Conservation (phyloP, 2,113 vertebrate genomes). For the Apodemus speciosus region DNA sequence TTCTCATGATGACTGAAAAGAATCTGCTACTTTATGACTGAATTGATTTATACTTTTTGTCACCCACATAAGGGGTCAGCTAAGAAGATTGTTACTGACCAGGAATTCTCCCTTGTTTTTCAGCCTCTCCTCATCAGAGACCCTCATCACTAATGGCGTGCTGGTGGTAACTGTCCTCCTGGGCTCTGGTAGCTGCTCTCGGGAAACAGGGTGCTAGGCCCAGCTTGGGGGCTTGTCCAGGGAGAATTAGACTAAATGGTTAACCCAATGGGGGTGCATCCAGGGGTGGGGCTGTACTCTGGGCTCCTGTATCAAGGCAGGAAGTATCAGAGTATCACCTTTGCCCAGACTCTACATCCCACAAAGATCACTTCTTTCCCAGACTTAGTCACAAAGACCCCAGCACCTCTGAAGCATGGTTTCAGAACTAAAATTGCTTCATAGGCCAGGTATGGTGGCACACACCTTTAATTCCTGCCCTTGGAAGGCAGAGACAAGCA, state of each 20-base stretch:
- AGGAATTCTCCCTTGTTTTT: constrained; percentile 75
- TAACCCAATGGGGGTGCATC: neutral
- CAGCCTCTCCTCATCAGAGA: constrained; percentile 82
- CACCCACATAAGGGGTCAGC: neutral
- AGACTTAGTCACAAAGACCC: neutral
- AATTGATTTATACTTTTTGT: neutral
- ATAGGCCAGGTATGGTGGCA: neutral
- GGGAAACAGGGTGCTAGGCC: neutral
- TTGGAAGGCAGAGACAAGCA: neutral
- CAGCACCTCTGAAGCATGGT: neutral
- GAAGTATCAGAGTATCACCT: neutral
- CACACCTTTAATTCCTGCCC: neutral
- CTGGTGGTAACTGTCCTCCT: constrained; percentile 86
- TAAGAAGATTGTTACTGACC: neutral
- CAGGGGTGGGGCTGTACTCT: neutral
- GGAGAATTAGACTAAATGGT: neutral
- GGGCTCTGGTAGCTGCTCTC: neutral
- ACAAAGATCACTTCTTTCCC: neutral
- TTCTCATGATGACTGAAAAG: neutral
- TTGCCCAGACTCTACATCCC: neutral
- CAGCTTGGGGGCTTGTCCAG: neutral
- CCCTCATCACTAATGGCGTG: constrained; percentile 88
- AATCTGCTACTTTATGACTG: neutral
- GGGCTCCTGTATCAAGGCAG: neutral
- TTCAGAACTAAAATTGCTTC: neutral